Conservation (phyloP, 1,140 invertebrate species). For the Diorhabda elongata region DNA sequence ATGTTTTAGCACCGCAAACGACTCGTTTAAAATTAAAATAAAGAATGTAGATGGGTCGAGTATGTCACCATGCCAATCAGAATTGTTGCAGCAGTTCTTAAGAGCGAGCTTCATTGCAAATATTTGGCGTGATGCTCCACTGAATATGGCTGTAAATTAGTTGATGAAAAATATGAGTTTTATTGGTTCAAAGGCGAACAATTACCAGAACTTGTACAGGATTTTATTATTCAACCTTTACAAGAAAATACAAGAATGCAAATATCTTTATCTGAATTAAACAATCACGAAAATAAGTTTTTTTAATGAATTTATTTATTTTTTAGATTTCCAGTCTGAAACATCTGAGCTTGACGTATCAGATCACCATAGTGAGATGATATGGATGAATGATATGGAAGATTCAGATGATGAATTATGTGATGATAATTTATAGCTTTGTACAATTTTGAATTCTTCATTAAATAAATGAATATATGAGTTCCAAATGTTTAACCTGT, state of each 20-base stretch:
- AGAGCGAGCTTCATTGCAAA: slow-evolving; percentile 20
- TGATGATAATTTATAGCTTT: no score
- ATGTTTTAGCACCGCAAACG: slow-evolving; percentile 13
- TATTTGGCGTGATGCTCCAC: slow-evolving; percentile 19
- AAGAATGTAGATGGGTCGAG: slow-evolving; percentile 14
- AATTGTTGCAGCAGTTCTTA: slow-evolving; percentile 20
- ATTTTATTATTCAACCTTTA: slow-evolving; percentile 15
- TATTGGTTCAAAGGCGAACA: slow-evolving; percentile 19
- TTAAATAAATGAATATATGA: no score
- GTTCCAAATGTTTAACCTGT: no score
- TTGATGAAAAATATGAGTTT: slow-evolving; percentile 18
- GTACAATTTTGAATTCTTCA: no score
- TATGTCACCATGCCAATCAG: slow-evolving; percentile 15
- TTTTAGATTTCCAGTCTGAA: no score
- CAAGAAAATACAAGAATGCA: slow-evolving; percentile 7
- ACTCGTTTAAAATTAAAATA: slow-evolving; percentile 14
- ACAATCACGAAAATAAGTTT: neutral
- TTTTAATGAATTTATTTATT: no score
- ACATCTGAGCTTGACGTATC: no score
- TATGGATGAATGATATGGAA: no score
- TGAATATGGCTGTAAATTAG: slow-evolving; percentile 18
- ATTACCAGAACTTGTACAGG: slow-evolving; percentile 3
- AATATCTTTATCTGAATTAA: neutral
- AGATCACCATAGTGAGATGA: no score
- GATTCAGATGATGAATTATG: no score